Conservation (phyloP, 2,888 invertebrate species). For the Aplocera efformata region DNA sequence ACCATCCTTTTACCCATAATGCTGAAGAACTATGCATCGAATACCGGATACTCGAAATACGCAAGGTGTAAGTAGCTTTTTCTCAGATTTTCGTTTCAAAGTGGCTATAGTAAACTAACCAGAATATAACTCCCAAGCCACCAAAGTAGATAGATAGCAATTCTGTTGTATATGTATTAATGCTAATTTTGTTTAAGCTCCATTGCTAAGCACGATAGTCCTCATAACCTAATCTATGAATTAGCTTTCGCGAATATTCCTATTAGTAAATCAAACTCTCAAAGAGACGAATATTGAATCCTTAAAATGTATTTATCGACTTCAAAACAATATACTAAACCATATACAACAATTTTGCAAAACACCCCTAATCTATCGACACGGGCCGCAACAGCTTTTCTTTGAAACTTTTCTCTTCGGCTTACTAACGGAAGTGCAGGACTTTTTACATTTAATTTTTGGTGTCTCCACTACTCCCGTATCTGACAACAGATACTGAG, state of each 20-base stretch:
- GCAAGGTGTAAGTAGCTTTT: constrained; percentile 56
- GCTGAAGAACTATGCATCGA: constrained; percentile 39
- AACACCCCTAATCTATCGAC: constrained; percentile 30
- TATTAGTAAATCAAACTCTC: no score
- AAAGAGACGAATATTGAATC: no score
- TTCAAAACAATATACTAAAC: neutral
- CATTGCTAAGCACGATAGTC: no score
- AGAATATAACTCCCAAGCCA: no score
- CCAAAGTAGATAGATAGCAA: no score
- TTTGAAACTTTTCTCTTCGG: constrained; percentile 36
- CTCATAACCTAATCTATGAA: no score
- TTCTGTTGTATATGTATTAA: no score
- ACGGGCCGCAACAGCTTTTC: constrained; percentile 40
- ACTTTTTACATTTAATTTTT: constrained; percentile 46
- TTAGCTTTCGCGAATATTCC: no score
- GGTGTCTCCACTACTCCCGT: constrained; percentile 57
- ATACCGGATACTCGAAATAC: constrained; percentile 38
- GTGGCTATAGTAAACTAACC: no score
- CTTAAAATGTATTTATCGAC: neutral
- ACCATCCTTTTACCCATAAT: constrained; percentile 78
- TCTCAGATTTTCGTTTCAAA: neutral
- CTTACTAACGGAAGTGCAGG: constrained; percentile 40
- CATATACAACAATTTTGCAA: neutral
- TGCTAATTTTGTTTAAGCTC: no score
- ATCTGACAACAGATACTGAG: constrained; percentile 82